Conservation (phyloP, 2,113 vertebrate species). For the Pseudorhombus dupliciocellatus region DNA sequence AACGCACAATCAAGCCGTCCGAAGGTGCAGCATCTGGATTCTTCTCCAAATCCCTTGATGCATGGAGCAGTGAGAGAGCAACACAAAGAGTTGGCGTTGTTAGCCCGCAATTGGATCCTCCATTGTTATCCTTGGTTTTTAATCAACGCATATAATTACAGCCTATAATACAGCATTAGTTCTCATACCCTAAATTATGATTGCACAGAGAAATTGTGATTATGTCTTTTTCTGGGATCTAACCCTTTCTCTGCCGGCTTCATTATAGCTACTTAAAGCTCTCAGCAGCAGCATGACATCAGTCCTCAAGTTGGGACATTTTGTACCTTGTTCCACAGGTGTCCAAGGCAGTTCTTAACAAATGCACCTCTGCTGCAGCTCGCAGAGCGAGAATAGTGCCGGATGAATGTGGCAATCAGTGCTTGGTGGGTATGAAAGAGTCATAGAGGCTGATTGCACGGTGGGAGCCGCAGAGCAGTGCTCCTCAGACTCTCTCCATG, state of each 20-base stretch:
- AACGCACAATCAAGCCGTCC: constrained; percentile 68
- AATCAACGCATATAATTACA: constrained; percentile 78
- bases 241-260: constrained; percentile 53
- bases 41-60: constrained; percentile 46
- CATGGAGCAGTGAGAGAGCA: constrained; percentile 38
- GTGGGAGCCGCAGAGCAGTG: constrained; percentile 67
- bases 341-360: constrained; percentile 62
- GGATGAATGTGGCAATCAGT: constrained; percentile 79
- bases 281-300: constrained; percentile 33
- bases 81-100: constrained; percentile 56
- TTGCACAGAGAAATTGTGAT: constrained; percentile 70
- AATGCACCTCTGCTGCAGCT: constrained; percentile 65
- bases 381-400: constrained; percentile 59
- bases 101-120: constrained; percentile 64
- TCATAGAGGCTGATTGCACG: constrained; percentile 79
- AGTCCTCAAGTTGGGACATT: constrained; percentile 51
- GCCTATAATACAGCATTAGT: constrained; percentile 69
- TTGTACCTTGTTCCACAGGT: constrained; percentile 59
- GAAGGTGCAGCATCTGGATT: constrained; percentile 67
- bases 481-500: constrained; percentile 75
- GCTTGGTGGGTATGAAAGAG: constrained; percentile 71
- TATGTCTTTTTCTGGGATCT: constrained; percentile 51
- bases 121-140: constrained; percentile 73
- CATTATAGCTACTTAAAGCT: constrained; percentile 49
- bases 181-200: constrained; percentile 68